Base-by-base conservation (phyloP, 2,797 vertebrate genomes). In the Scyliorhinus canicula region DNA sequence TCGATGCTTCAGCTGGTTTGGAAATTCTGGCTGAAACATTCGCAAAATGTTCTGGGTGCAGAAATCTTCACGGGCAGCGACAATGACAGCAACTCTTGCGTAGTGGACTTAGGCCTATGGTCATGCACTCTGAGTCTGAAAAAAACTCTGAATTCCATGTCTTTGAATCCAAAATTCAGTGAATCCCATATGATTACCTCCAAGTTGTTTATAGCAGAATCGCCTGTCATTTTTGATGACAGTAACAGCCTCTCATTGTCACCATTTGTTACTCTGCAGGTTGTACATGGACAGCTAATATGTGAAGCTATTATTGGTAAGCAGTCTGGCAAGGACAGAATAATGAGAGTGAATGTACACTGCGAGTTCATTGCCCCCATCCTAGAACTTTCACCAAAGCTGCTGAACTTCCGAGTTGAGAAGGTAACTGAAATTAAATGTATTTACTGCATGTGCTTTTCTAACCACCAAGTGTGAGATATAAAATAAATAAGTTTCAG, bases 331-430 rank as follows among this genome's bases (percentile, higher is more conserved):
- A 97, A 95, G 57, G 96, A 97, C n/a, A 95, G 96, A 85, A 96
- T 99, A 95, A 98, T 98, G 97, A 96, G 97, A 0, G 97, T 98
- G 26, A 96, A 97, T 0, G 11, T 99, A 65, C 97, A 95, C 1
- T 99, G 98, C 26, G 95, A 97, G 26, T 99, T 99, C 16, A 95
- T 98, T 65, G 96, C 97, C 0, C 98, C 98, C 0, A 2, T 97
- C 0, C 95, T 99, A 79, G 96, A 97, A 50, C 67, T 98, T 35
- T 99, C 98, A n/a, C 93, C 97, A 93, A 97, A 96, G 95, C 95
- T 97, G 93, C 96, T 99, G 35, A 86, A 95, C n/a, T 99, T 99
- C 96, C 96, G 95, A 0, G 96, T 97, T 19, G 96, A 98, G 95
- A 99, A 98, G 98, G 98, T 98, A 95, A 95, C 96, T 95, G 0